Percentiles rank a stretch among this genome's conserved stretches.
Conservation (phyloP, 53 echinoderm and acorn worm species). For the Holothuria scabra region DNA sequence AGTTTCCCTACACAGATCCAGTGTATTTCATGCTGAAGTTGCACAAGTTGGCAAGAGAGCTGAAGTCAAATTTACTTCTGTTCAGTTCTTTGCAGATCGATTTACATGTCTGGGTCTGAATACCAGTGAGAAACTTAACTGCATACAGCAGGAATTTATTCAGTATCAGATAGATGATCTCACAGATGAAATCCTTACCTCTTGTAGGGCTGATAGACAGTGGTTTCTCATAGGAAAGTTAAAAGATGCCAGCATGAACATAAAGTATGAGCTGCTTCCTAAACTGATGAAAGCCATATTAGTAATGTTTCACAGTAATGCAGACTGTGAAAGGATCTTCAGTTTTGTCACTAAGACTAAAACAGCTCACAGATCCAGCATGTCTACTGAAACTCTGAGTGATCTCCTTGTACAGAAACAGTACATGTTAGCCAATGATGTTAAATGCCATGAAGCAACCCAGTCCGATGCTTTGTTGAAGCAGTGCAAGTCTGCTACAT, state of each 20-base stretch:
- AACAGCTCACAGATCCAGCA: no score
- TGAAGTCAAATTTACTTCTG: conserved; percentile 27
- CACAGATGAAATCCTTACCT: conserved; percentile 43
- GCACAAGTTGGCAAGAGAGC: conserved; percentile 46
- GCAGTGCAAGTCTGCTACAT: no score
- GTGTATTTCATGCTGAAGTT: conserved; percentile 51
- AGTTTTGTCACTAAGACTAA: conserved; percentile 54
- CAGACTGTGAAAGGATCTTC: conserved; percentile 58
- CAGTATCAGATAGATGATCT: conserved; percentile 56
- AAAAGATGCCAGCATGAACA: conserved; percentile 46
- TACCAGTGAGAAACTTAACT: no score
- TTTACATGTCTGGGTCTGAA: conserved; percentile 1
- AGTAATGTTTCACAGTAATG: conserved; percentile 58
- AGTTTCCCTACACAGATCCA: no score
- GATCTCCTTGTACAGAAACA: no score
- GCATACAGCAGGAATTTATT: conserved; percentile 14
- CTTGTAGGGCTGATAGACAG: conserved; percentile 27
- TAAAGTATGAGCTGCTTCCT: conserved; percentile 46
- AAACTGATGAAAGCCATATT: conserved; percentile 57
- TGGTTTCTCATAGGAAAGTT: conserved; percentile 55
- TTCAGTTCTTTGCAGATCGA: conserved; percentile 49
- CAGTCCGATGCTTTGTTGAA: no score
- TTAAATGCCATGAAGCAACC: no score
- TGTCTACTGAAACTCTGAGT: no score
- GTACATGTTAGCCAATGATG: no score